Conservation (phyloP, 2,888 invertebrate genomes). For the Pheosia gnoma region DNA sequence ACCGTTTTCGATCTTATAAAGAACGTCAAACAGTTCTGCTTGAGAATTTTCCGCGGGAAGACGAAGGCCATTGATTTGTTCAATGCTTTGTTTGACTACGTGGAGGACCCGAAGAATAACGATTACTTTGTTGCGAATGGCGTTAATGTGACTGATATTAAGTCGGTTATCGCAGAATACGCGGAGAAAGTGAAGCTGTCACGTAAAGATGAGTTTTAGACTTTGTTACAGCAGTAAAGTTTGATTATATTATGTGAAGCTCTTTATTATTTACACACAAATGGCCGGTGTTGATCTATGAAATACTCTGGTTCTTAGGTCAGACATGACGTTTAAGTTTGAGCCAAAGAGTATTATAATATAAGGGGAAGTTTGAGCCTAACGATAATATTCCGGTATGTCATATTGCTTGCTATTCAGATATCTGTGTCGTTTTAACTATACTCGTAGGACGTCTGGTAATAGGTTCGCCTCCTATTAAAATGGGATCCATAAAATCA, state of each 20-base stretch:
- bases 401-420: no score
- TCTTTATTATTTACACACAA: neutral
- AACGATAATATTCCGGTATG: no score
- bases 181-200: constrained; percentile 39
- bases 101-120: constrained; percentile 40
- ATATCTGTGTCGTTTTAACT: no score
- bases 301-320: no score
- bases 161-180: constrained; percentile 51
- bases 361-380: no score
- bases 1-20: constrained; percentile 56
- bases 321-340: no score
- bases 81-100: constrained; percentile 42
- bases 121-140: constrained; percentile 34
- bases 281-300: no score
- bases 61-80: constrained; percentile 50
- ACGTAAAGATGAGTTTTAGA: constrained; percentile 60
- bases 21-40: constrained; percentile 60
- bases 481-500: no score
- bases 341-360: no score
- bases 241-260: neutral
- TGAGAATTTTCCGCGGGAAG: constrained; percentile 47
- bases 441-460: no score
- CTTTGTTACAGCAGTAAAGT: constrained; percentile 1
- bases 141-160: constrained; percentile 47
- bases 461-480: no score